phyloP scores from a whole-genome alignment of 2,888 invertebrate species.

The Acrobasis suavella region DNA sequence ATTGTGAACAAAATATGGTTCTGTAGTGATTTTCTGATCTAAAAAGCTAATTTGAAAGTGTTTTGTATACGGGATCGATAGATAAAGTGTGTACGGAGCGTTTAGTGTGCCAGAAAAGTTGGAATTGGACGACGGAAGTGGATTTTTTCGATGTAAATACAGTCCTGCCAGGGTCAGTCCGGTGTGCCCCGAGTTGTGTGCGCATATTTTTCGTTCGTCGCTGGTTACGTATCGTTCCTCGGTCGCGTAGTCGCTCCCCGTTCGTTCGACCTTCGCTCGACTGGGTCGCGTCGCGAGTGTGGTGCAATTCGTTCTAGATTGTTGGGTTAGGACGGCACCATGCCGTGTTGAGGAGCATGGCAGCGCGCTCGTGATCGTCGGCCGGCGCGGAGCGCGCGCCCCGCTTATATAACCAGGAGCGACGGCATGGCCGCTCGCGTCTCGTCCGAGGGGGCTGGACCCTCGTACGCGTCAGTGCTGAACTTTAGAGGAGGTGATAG shows the following conservation, averaged over 20 bases:
- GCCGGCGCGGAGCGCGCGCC: slow-evolving; percentile 82
- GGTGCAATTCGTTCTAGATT: slow-evolving; percentile 60
- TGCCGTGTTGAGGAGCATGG: slow-evolving; percentile 79
- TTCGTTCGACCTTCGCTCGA: slow-evolving; percentile 64
- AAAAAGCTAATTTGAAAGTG: slow-evolving; percentile 60
- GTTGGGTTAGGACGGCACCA: slow-evolving; percentile 73
- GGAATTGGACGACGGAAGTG: slow-evolving; percentile 75
- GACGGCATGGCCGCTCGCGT: slow-evolving; percentile 81
- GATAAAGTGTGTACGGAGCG: slow-evolving; percentile 61
- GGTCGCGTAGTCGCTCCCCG: slow-evolving; percentile 53
- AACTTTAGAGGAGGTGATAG: slow-evolving; percentile 83
- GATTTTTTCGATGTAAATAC: slow-evolving; percentile 81
- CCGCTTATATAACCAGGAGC: slow-evolving; percentile 80
- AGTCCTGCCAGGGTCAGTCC: slow-evolving; percentile 76
- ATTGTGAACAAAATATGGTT: slow-evolving; percentile 80
- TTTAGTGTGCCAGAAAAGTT: slow-evolving; percentile 65
- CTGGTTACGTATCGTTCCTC: slow-evolving; percentile 47
- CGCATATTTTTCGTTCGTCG: slow-evolving; percentile 61
- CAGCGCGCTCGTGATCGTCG: slow-evolving; percentile 82
- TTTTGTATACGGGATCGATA: slow-evolving; percentile 56
- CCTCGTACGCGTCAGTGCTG: slow-evolving; percentile 88
- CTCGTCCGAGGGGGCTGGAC: slow-evolving; percentile 81
- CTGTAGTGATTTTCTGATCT: slow-evolving; percentile 68
- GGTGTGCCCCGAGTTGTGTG: slow-evolving; percentile 71
- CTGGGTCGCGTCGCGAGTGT: slow-evolving; percentile 52